Conservation (phyloP, 2,797 vertebrate genomes). For the Bovichtus diacanthus region DNA sequence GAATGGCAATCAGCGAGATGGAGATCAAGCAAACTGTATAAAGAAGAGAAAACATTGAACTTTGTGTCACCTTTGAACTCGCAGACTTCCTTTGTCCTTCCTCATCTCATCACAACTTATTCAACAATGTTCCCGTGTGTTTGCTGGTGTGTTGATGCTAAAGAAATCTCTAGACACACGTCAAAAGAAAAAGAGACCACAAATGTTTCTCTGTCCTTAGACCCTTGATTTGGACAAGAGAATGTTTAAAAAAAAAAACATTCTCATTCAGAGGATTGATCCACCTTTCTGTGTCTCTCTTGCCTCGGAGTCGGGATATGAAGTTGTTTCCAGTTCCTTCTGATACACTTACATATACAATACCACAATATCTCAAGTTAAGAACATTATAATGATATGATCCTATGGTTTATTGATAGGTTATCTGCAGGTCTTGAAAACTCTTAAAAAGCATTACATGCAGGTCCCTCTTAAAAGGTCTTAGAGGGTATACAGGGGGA, state of each 20-base stretch:
- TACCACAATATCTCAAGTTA: too few relatives aligned
- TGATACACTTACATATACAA: too few relatives aligned
- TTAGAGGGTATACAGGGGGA: too few relatives aligned
- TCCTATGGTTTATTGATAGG: neutral
- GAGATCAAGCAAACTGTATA: conserved; percentile 21
- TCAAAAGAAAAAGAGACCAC: conserved; percentile 20
- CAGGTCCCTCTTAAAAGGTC: neutral
- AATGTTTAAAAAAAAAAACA: too few relatives aligned
- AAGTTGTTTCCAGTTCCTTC: neutral
- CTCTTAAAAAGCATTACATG: neutral
- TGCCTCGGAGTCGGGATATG: neutral
- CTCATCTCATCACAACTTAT: conserved; percentile 21
- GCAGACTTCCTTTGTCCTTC: conserved; percentile 35
- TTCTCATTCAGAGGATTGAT: too few relatives aligned
- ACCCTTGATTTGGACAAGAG: neutral
- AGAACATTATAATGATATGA: neutral
- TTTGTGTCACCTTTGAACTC: conserved; percentile 43
- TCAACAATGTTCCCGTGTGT: conserved; percentile 4
- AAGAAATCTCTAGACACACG: conserved; percentile 10
- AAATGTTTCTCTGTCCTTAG: neutral
- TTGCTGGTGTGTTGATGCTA: conserved; percentile 14
- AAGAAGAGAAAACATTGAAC: conserved; percentile 34
- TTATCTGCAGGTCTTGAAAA: neutral
- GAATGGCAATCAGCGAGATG: conserved; percentile 21
- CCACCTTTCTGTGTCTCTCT: neutral